Base-by-base conservation (phyloP, 2,113 vertebrate genomes). In the Cyanocitta stelleri region DNA sequence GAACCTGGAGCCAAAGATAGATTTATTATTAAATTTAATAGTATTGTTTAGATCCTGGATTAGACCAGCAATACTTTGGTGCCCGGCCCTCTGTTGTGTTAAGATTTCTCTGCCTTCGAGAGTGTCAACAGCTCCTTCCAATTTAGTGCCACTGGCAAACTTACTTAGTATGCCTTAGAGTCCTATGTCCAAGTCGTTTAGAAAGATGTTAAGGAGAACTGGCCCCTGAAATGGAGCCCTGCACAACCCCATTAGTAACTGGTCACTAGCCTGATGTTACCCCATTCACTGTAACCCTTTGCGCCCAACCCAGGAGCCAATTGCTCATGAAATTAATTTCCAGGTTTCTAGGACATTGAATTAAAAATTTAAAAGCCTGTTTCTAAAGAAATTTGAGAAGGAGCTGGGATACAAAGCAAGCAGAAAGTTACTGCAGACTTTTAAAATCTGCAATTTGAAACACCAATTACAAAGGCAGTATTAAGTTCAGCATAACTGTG, bases 251-350 rank as follows among this genome's bases (percentile, higher is more conserved):
- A 6, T 10, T 56, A 69, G 22, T 37, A 35, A 43, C 11, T 11
- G 32, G 41, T 63, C 41, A 49, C 21, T 17, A 54, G 24, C 20
- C n/a, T 48, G 30, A 48, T 49, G 49, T 33, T 35, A 84, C 12
- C 35, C 27, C 32, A 33, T 33, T 33, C 49, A 52, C 55, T 69
- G 37, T 8, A 69, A 84, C 32, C 10, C 26, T 84, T 6, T 49
- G 32, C 0, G 0, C 27, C 56, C 43, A 55, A 71, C 4, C 35
- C 0, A 0, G 66, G 27, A 77, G 56, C 15, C 41, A 77, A 13
- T 0, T 62, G 64, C 32, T 71, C 61, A 59, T 4, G 5, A 23
- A 81, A 94, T 23, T 39, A 5, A 75, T 54, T 75, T 66, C 29
- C 41, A 46, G 54, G 29, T 52, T 80, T 87, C 61, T 56, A 37